Base-by-base conservation (phyloP, 37 sponge, comb jelly and placozoan species). In the Cladorhizidae sp. region DNA sequence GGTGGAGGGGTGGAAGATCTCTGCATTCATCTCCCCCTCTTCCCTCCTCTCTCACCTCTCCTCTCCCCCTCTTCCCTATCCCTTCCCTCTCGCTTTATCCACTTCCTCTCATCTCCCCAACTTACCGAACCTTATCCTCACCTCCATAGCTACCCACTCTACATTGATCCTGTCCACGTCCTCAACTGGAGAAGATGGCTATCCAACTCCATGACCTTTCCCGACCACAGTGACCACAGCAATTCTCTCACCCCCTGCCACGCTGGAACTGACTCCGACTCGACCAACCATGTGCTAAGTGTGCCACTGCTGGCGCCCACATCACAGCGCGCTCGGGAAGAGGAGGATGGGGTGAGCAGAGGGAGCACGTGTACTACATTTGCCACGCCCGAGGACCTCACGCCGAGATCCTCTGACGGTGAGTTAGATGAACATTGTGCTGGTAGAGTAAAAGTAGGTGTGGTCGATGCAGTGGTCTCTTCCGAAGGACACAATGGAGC, bases 141-240 rank as follows among this genome's bases (percentile, higher is more conserved):
- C 57, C 54, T 26, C n/a, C 57, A 50, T 26, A 74, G 75, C n/a
- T 74, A 23, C n/a, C 75, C 75, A 49, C 75, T 74, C 32, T 74
- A 74, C 56, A 50, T 74, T 32, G 75, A 74, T 74, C 57, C 39
- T 11, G 5, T 67, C 37, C 33, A 67, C 35, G 9, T 25, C 17
- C 57, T 54, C 74, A 12, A 28, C 54, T 54, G n/a, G 33, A 71
- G 20, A 36, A 41, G 3, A 8, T 14, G n/a, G 15, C 45, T 15
- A 18, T 43, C 37, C 14, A 17, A 15, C 71, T n/a, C 37, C 31
- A 26, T 62, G 43, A 17, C 50, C 33, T 21, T 8, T 31, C 45
- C 78, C 11, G 23, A 40, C 37, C 62, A 35, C 1, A 7, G 2
- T 22, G 28, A 18, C 21, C 3, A 41, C 25, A 5, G n/a, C 43